phyloP scores from a whole-genome alignment of 2,113 vertebrate species.

The Cinclus mexicanus region DNA sequence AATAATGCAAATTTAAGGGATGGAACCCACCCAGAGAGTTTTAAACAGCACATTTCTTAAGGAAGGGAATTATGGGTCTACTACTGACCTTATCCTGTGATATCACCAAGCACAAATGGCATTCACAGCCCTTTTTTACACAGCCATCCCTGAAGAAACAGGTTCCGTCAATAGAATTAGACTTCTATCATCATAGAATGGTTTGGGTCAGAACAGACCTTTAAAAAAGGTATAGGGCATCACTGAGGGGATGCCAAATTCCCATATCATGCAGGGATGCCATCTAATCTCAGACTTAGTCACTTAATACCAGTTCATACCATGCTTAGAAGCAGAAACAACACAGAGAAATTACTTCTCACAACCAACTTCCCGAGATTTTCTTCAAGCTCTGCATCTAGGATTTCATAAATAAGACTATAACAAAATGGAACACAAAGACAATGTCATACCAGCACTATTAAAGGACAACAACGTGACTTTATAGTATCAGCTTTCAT shows the following conservation, averaged over 20 bases:
- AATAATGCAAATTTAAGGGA: background rate
- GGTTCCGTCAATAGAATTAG: constrained; percentile 11
- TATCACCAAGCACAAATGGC: background rate
- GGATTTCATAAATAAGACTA: background rate
- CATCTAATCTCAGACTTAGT: background rate
- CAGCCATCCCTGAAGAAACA: background rate
- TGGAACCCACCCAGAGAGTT: background rate
- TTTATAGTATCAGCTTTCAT: background rate
- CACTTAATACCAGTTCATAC: constrained; percentile 38
- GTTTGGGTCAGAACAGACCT: background rate
- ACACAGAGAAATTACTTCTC: background rate
- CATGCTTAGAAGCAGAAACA: constrained; percentile 33
- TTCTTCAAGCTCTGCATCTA: background rate
- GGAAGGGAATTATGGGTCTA: background rate
- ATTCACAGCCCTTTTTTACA: background rate
- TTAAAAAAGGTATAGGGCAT: constrained; percentile 39
- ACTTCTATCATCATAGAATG: constrained; percentile 57
- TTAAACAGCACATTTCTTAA: background rate
- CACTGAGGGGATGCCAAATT: constrained; percentile 38
- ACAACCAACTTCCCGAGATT: background rate
- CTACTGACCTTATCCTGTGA: background rate
- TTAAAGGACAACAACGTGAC: background rate
- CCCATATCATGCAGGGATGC: background rate
- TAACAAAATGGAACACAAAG: background rate
- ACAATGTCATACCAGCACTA: background rate